Conservation (phyloP, 2,888 invertebrate genomes). For the Ennomos erosarius region DNA sequence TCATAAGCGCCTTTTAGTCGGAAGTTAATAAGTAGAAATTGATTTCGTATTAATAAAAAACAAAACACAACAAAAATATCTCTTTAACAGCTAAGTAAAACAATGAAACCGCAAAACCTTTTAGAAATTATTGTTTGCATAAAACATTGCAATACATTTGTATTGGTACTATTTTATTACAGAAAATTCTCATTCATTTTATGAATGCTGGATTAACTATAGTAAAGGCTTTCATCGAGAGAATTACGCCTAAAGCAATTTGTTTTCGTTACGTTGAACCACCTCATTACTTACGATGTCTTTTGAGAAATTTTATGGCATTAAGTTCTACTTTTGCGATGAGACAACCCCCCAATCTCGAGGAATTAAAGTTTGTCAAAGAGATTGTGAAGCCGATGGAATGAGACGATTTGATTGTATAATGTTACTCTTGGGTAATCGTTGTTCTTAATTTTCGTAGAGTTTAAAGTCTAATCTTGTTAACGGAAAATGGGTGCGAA, state of each 20-base stretch:
- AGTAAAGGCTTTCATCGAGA: slow-evolving; percentile 49
- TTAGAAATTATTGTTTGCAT: slow-evolving; percentile 16
- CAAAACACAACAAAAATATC: no score
- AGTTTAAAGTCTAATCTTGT: no score
- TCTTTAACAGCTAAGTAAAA: no score
- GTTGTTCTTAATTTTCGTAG: neutral
- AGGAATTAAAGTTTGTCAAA: slow-evolving; percentile 26
- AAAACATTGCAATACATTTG: slow-evolving; percentile 29
- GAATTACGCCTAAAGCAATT: slow-evolving; percentile 53
- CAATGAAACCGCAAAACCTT: neutral
- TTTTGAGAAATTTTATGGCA: slow-evolving; percentile 39
- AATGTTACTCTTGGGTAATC: neutral
- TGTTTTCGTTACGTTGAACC: slow-evolving; percentile 53
- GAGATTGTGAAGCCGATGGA: slow-evolving; percentile 15
- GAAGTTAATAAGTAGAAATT: no score
- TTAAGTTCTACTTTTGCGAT: slow-evolving; percentile 34
- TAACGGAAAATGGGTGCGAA: no score
- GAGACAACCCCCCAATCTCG: slow-evolving; percentile 29
- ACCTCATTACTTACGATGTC: slow-evolving; percentile 49
- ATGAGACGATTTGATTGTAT: slow-evolving; percentile 10
- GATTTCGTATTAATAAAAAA: no score
- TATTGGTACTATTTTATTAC: slow-evolving; percentile 22
- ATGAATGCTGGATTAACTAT: slow-evolving; percentile 49
- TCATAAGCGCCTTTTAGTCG: no score
- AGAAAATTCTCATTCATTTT: slow-evolving; percentile 37